Percentiles rank a stretch among this genome's conserved stretches.
phyloP scores from a whole-genome alignment of 2,797 vertebrate genomes.

The Oreonectes daqikongensis region DNA sequence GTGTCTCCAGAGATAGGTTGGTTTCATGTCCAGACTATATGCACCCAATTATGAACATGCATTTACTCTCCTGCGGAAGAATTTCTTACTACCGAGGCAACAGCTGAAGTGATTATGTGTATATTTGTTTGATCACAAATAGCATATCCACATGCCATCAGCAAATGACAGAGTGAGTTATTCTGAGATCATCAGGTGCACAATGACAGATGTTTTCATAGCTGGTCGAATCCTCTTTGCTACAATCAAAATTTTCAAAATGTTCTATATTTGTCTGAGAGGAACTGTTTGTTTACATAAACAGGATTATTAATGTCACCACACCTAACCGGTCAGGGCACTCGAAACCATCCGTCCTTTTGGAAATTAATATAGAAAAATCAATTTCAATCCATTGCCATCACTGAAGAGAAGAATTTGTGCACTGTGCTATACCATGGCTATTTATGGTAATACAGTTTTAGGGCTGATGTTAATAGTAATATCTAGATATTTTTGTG shows the following conservation, averaged over 20 bases:
- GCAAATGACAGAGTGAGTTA: conserved; percentile 37
- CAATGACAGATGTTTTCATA: not conserved
- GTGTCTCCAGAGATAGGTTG: conserved; percentile 54
- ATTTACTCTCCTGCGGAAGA: conserved; percentile 13
- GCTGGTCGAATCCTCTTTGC: not conserved
- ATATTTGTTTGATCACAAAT: conserved; percentile 13
- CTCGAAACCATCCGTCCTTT: not conserved
- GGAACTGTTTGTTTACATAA: conserved; percentile 12
- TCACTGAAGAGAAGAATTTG: not conserved
- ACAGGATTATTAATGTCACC: not conserved
- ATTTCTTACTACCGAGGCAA: conserved; percentile 10
- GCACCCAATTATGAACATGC: conserved; percentile 5
- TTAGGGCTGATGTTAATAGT: no score
- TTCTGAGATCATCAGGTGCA: not conserved
- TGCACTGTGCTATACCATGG: no score
- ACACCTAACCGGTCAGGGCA: not conserved
- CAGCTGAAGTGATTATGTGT: not conserved
- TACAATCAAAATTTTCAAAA: not conserved
- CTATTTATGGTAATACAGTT: no score
- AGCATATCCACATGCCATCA: conserved; percentile 57
- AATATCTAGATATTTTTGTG: no score
- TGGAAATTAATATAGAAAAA: not conserved
- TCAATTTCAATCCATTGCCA: not conserved
- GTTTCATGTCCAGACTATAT: conserved; percentile 36
- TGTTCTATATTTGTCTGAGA: not conserved